A percentile compares a stretch with the other conserved stretches of the same genome.
These are phyloP conservation scores for Endomychus coccineus DNA, from an alignment of 2,888 invertebrate species.

Conservation along the genomic window DNA sequence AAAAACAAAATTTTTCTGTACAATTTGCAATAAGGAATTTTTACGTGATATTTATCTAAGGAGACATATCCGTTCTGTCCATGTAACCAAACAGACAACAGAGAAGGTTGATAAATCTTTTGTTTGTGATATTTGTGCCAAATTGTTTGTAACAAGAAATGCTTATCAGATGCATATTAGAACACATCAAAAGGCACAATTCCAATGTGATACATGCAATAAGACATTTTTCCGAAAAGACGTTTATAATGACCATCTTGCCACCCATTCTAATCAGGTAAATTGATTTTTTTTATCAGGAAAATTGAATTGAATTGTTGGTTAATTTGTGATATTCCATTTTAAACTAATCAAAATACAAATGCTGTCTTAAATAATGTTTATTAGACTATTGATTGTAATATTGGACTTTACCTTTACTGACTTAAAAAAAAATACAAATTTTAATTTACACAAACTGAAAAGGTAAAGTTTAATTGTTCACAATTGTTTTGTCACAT, in stretches of 20 bases:
- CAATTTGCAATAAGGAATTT: constrained; percentile 32
- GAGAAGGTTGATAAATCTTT: constrained; percentile 16
- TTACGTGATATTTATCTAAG: constrained; percentile 27
- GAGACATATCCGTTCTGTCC: too few relatives aligned
- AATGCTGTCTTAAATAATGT: too few relatives aligned
- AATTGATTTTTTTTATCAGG: too few relatives aligned
- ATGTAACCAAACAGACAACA: constrained; percentile 23
- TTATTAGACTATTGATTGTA: too few relatives aligned
- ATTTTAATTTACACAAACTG: too few relatives aligned
- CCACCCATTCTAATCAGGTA: constrained; percentile 27
- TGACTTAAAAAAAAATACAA: too few relatives aligned
- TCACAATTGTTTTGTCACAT: too few relatives aligned
- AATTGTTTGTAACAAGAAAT: constrained; percentile 13
- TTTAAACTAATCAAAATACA: too few relatives aligned
- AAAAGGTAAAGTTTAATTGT: too few relatives aligned
- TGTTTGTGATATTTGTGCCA: constrained; percentile 44
- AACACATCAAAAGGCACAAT: constrained; percentile 31
- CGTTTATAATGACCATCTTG: constrained; percentile 37
- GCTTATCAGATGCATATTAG: constrained; percentile 36
- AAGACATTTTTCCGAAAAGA: constrained; percentile 20
- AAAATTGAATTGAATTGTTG: too few relatives aligned
- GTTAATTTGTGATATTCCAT: too few relatives aligned
- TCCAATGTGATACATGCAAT: constrained; percentile 29
- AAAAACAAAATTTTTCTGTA: constrained; percentile 28
- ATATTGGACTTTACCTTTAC: too few relatives aligned